These are phyloP conservation scores for Megaceryle maxima DNA, from an alignment of 2,113 vertebrate species.

Conservation along the genomic window DNA sequence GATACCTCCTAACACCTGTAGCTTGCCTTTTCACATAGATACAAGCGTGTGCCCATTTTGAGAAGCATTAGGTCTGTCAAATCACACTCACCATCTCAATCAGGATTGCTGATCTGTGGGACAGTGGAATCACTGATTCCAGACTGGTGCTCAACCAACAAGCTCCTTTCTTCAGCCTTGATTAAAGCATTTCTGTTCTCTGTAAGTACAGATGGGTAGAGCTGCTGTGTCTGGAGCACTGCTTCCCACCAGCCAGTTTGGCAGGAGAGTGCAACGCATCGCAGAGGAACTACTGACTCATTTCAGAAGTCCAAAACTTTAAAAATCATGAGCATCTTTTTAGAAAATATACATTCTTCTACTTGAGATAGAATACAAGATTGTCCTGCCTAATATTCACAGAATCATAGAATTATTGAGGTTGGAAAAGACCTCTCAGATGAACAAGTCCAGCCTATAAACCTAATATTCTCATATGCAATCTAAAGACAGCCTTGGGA, in stretches of 20 bases:
- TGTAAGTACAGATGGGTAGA: not conserved
- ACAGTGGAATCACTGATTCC: not conserved
- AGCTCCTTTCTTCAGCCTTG: not conserved
- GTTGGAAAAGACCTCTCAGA: too few species aligned
- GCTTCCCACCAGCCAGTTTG: not conserved
- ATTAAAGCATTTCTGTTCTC: not conserved
- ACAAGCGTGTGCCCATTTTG: accelerated
- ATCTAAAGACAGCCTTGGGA: not conserved
- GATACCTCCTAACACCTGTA: not conserved
- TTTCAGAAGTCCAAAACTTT: not conserved
- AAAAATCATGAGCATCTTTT: not conserved
- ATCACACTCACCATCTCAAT: not conserved
- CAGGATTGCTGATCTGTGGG: not conserved
- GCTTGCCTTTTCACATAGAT: not conserved
- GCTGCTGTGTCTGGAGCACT: not conserved
- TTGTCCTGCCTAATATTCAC: not conserved
- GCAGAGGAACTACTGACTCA: not conserved
- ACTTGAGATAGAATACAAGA: not conserved
- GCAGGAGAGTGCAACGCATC: not conserved
- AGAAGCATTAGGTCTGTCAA: not conserved
- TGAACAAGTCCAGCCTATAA: too few species aligned
- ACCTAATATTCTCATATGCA: not conserved
- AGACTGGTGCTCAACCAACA: accelerated
- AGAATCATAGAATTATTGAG: too few species aligned
- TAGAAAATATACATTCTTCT: not conserved